These are phyloP conservation scores for Anolis sagrei DNA, from an alignment of 2,113 vertebrate species.

Conservation along the genomic window DNA sequence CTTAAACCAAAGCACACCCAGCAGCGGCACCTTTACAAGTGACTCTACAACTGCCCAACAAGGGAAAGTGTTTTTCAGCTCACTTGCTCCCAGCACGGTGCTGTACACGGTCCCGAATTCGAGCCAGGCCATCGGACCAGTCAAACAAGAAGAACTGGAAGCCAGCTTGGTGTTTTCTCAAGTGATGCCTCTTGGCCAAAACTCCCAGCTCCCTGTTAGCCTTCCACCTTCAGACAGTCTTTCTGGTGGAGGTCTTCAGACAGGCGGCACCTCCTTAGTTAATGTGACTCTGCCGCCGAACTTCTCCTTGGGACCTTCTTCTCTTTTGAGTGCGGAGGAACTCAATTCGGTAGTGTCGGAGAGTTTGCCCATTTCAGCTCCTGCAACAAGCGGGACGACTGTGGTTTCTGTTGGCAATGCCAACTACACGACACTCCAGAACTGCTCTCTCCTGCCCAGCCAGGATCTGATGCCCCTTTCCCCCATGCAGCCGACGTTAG, in stretches of 20 bases:
- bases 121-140: constrained; percentile 79
- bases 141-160: constrained; percentile 93
- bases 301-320: constrained; percentile 78
- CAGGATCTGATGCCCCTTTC: constrained; percentile 81
- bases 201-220: constrained; percentile 83
- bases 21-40: constrained; percentile 83
- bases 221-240: constrained; percentile 80
- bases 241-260: constrained; percentile 75
- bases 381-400: constrained; percentile 81
- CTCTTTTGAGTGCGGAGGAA: constrained; percentile 78
- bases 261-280: constrained; percentile 77
- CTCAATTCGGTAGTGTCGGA: constrained; percentile 78
- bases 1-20: constrained; percentile 83
- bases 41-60: constrained; percentile 78
- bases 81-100: constrained; percentile 87
- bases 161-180: constrained; percentile 88
- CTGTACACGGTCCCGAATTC: constrained; percentile 91
- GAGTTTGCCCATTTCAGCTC: constrained; percentile 75
- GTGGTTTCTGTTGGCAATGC: constrained; percentile 85
- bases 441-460: constrained; percentile 81
- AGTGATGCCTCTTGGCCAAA: constrained; percentile 90
- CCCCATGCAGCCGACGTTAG: constrained; percentile 72
- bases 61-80: constrained; percentile 84
- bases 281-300: constrained; percentile 77
- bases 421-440: constrained; percentile 84